Conservation (phyloP, 2,888 invertebrate genomes). For the Oscheius onirici region DNA sequence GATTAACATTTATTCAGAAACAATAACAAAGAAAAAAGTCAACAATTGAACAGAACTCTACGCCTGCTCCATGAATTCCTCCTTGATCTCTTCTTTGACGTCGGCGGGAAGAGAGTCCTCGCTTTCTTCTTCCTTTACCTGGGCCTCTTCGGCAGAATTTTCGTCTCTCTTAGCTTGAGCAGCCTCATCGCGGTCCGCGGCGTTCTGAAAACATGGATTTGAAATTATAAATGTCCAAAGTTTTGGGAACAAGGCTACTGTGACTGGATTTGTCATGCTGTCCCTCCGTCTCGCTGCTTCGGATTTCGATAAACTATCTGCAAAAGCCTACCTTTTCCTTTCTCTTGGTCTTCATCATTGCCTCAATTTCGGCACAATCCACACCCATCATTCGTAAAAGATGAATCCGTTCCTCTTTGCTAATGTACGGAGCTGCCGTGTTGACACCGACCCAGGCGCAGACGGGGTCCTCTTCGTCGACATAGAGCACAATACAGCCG, state of each 20-base stretch:
- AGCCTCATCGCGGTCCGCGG: constrained; percentile 1
- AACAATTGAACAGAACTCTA: background rate
- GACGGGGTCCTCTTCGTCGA: constrained; percentile 55
- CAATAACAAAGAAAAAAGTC: background rate
- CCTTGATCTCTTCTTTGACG: constrained; percentile 18
- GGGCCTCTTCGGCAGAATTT: background rate
- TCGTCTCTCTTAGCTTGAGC: background rate
- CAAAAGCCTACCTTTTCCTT: constrained; percentile 50
- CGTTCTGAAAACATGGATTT: background rate
- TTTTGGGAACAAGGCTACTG: background rate
- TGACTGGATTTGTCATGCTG: too few relatives aligned
- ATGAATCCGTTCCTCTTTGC: constrained; percentile 63
- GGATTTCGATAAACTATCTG: too few relatives aligned
- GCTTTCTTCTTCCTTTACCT: background rate
- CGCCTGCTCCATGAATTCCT: background rate
- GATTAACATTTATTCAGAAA: too few relatives aligned
- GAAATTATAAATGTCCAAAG: background rate
- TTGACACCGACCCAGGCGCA: constrained; percentile 64
- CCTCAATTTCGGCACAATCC: constrained; percentile 57
- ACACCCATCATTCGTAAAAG: constrained; percentile 58
- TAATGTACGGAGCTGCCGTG: constrained; percentile 60
- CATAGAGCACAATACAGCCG: constrained; percentile 50
- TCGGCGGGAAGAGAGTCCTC: background rate
- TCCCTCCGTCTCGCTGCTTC: too few relatives aligned
- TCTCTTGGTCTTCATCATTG: constrained; percentile 58